Evolutionary conservation across 2,888 invertebrate genomes (phyloP), one percentile per base, ranked within the genome.

Genomic region (Oligia strigilis): DNA sequence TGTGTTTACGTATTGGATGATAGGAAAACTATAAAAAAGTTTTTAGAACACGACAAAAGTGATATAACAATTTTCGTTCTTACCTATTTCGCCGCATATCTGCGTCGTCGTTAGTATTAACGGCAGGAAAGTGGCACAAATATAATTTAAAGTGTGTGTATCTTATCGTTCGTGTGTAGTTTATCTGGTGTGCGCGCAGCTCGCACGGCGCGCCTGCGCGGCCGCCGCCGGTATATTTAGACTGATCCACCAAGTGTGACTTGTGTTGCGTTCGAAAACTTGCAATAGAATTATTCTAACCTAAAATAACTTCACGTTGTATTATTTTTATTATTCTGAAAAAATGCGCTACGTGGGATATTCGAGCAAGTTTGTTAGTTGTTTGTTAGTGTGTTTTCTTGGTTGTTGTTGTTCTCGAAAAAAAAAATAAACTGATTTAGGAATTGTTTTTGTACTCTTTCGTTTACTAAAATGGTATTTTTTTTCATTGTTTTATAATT

Each of bases 201-300:
- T 91, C 92, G 93, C 92, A 91, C 92, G 87, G 91, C 94, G 96
- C 95, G 95, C 93, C 93, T 93, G 95, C 96, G 95, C 95, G 92
- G 88, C 92, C 93, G 93, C 94, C 90, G 82, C 85, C 95, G 94
- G 94, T 97, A 96, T 95, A 96, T 96, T 96, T 97, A 96, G 97
- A 97, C 95, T 96, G 96, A 94, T 93, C 93, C 93, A 92, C 92
- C 92, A 93, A 94, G 92, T 94, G 94, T 93, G 94, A 94, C 93
- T 93, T 92, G 89, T 87, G 90, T 86, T 90, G 81, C 93, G 95
- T 95, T 95, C 94, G 92, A 93, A 94, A 94, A 93, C 93, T 87
- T 90, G 81, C 81, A 86, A 78, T 84, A 81, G 84, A 78, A 78
- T 83, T 87, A 89, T 91, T 90, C 87, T 93, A 93, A 93, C 93